Evolutionary conservation across 2,888 invertebrate genomes (phyloP).

Genomic region (Acleris holmiana): DNA sequence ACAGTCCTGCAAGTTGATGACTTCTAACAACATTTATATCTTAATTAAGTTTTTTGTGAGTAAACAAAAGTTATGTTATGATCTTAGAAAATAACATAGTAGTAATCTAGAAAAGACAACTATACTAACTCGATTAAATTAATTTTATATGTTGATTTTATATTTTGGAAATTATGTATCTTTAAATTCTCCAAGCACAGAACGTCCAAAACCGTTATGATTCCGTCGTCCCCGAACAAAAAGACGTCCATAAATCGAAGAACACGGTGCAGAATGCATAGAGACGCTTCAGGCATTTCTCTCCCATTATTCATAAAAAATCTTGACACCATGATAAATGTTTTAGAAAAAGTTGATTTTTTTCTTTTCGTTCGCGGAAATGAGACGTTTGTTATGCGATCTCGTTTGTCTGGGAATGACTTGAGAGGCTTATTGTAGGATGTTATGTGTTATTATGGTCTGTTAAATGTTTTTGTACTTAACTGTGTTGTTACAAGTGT

Average conservation of each 20-base stretch:
- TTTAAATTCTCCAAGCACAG: background rate
- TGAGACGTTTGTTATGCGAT: constrained; percentile 20
- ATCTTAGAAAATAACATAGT: no score
- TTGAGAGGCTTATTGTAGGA: constrained; percentile 5
- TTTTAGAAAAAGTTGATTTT: constrained; percentile 8
- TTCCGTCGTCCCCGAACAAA: background rate
- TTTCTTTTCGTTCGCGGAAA: constrained; percentile 15
- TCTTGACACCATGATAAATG: constrained; percentile 31
- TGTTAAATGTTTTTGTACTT: no score
- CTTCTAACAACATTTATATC: no score
- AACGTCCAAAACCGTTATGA: background rate
- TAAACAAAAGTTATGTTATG: no score
- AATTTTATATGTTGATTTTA: no score
- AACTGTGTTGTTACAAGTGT: no score
- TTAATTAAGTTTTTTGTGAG: no score
- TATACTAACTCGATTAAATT: no score
- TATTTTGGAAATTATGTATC: background rate
- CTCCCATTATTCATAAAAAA: constrained; percentile 29
- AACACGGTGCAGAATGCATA: constrained; percentile 17
- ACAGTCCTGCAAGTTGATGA: no score
- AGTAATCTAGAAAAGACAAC: no score
- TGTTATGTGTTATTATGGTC: background rate
- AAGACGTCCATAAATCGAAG: constrained; percentile 9
- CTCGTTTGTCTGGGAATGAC: constrained; percentile 14
- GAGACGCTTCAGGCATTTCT: constrained; percentile 5